Conservation (phyloP, 2,888 invertebrate species). For the Drosophila formosana region DNA sequence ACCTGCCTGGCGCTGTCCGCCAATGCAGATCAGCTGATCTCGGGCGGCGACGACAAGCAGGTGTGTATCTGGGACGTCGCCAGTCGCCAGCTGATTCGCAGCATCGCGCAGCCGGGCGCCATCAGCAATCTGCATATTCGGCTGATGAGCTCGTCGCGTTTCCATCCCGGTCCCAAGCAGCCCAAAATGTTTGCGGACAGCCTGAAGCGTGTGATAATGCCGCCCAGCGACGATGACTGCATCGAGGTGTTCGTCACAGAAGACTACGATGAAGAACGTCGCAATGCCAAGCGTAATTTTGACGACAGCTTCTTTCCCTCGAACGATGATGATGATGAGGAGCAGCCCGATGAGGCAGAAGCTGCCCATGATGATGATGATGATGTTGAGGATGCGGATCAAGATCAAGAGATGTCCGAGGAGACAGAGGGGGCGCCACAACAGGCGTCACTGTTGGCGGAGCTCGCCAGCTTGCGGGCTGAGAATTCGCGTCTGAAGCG, state of each 20-base stretch:
- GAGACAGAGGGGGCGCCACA: background rate
- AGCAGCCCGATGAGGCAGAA: background rate
- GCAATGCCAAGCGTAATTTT: slow-evolving; percentile 5
- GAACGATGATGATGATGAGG: slow-evolving; percentile 5
- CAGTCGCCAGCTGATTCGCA: slow-evolving; percentile 90
- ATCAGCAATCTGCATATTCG: slow-evolving; percentile 90
- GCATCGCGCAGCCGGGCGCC: slow-evolving; percentile 90
- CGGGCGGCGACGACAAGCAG: slow-evolving; percentile 91
- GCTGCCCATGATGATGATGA: slow-evolving; percentile 7
- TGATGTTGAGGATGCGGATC: background rate
- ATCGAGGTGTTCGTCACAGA: slow-evolving; percentile 85
- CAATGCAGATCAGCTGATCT: slow-evolving; percentile 90
- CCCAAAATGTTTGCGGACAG: slow-evolving; percentile 87
- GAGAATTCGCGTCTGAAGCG: slow-evolving; percentile 26
- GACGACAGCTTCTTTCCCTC: slow-evolving; percentile 14
- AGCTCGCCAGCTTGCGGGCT: slow-evolving; percentile 30
- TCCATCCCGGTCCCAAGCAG: slow-evolving; percentile 86
- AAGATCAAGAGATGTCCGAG: background rate
- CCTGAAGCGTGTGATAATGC: slow-evolving; percentile 88
- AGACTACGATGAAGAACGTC: slow-evolving; percentile 13
- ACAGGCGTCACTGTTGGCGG: background rate
- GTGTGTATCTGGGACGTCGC: slow-evolving; percentile 93
- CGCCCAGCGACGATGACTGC: slow-evolving; percentile 74
- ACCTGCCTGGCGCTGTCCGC: slow-evolving; percentile 90
- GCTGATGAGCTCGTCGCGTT: slow-evolving; percentile 85